Evolutionary conservation across 2,888 invertebrate species (phyloP).

Genomic region (Ecliptopera silaceata): DNA sequence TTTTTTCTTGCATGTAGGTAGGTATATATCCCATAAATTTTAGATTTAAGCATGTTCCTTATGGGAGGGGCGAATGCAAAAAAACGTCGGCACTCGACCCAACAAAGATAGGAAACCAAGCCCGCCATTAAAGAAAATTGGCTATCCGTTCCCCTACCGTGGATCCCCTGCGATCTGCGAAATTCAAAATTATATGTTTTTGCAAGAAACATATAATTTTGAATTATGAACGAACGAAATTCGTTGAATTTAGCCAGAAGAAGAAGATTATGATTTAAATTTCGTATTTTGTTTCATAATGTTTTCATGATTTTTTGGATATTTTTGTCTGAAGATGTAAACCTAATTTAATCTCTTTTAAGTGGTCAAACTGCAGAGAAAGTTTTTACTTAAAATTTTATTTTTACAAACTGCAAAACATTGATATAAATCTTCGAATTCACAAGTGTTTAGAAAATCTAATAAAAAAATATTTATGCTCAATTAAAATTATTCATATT

Average conservation of each 20-base stretch:
- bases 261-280: neutral
- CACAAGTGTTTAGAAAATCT: too few relatives aligned
- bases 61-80: constrained; percentile 69
- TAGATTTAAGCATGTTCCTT: constrained; percentile 48
- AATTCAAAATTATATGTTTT: constrained; percentile 55
- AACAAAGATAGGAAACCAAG: constrained; percentile 77
- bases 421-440: too few relatives aligned
- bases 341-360: too few relatives aligned
- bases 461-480: too few relatives aligned
- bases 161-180: constrained; percentile 47
- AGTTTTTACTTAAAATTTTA: too few relatives aligned
- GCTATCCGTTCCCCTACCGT: constrained; percentile 62
- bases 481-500: too few relatives aligned
- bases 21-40: constrained; percentile 59
- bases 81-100: constrained; percentile 73
- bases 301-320: neutral
- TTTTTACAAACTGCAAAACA: too few relatives aligned
- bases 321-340: too few relatives aligned
- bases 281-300: neutral
- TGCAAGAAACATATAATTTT: constrained; percentile 24
- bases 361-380: too few relatives aligned
- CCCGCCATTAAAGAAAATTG: constrained; percentile 80
- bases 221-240: constrained; percentile 11
- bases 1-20: neutral
- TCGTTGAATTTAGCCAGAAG: constrained; percentile 6